phyloP scores from a whole-genome alignment of 2,888 invertebrate genomes.

The Rhamnusium bicolor region DNA sequence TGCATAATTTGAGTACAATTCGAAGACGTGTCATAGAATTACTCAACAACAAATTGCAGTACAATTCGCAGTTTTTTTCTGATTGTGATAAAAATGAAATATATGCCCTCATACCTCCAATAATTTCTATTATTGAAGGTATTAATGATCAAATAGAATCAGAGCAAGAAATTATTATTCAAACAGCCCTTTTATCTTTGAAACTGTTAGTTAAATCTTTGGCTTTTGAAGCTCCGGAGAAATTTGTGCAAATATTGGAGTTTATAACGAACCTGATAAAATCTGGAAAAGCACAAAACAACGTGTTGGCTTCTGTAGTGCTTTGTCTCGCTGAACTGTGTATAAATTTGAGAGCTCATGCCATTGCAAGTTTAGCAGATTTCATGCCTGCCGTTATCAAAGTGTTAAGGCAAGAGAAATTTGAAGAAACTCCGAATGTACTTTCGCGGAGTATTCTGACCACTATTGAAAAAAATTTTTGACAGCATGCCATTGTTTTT shows the following conservation, averaged over 20 bases:
- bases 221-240: constrained; percentile 78
- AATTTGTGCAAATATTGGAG: constrained; percentile 81
- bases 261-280: constrained; percentile 78
- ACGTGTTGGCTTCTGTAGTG: constrained; percentile 82
- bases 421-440: constrained; percentile 74
- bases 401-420: constrained; percentile 77
- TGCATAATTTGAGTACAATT: constrained; percentile 81
- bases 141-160: constrained; percentile 70
- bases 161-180: constrained; percentile 82
- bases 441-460: constrained; percentile 84
- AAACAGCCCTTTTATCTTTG: constrained; percentile 86
- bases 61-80: constrained; percentile 76
- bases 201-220: constrained; percentile 86
- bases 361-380: constrained; percentile 82
- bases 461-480: constrained; percentile 85
- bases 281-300: constrained; percentile 73
- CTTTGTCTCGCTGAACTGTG: constrained; percentile 87
- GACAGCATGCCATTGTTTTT: constrained; percentile 87
- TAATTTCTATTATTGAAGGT: constrained; percentile 76
- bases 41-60: constrained; percentile 85
- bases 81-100: constrained; percentile 71
- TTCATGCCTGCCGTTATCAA: constrained; percentile 85
- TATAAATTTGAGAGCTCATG: constrained; percentile 82
- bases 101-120: constrained; percentile 75
- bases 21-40: constrained; percentile 89